Evolutionary conservation across 2,888 invertebrate species (phyloP).

Genomic region (Electrophaes corylata): DNA sequence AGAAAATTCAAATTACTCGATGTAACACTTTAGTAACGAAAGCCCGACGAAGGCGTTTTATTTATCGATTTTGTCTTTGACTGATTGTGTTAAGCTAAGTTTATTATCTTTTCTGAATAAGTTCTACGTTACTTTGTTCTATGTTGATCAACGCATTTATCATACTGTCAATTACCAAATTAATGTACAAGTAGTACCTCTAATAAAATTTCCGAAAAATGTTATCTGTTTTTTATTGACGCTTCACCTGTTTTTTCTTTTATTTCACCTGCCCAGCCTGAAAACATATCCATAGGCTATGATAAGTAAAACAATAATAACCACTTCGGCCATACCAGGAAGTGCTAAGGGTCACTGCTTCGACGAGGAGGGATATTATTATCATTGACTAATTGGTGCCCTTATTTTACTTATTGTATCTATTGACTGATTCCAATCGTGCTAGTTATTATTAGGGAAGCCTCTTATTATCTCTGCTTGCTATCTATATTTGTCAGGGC

Average conservation of each 20-base stretch:
- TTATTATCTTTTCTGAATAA: slow-evolving; percentile 19
- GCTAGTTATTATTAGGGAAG: too few species aligned
- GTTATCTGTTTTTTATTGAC: slow-evolving; percentile 6
- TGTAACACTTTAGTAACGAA: slow-evolving; percentile 17
- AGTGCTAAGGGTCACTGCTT: too few species aligned
- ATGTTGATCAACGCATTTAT: slow-evolving; percentile 45
- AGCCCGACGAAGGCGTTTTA: slow-evolving; percentile 16
- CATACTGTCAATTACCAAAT: slow-evolving; percentile 45
- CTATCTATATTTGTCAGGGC: too few species aligned
- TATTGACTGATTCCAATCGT: too few species aligned
- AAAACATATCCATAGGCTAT: too few species aligned
- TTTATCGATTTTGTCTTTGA: slow-evolving; percentile 24
- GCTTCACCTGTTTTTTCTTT: background rate
- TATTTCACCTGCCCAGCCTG: too few species aligned
- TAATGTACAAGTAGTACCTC: slow-evolving; percentile 49
- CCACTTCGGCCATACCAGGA: too few species aligned
- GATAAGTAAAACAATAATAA: too few species aligned
- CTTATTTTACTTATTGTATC: too few species aligned
- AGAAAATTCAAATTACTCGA: background rate
- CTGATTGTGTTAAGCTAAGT: slow-evolving; percentile 38
- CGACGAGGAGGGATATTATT: too few species aligned
- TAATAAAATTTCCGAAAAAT: slow-evolving; percentile 42
- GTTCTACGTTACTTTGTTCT: slow-evolving; percentile 12
- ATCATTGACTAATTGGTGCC: too few species aligned
- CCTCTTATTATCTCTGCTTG: too few species aligned